phyloP scores from a whole-genome alignment of 1,140 invertebrate genomes.

The Euborellia annulipes region DNA sequence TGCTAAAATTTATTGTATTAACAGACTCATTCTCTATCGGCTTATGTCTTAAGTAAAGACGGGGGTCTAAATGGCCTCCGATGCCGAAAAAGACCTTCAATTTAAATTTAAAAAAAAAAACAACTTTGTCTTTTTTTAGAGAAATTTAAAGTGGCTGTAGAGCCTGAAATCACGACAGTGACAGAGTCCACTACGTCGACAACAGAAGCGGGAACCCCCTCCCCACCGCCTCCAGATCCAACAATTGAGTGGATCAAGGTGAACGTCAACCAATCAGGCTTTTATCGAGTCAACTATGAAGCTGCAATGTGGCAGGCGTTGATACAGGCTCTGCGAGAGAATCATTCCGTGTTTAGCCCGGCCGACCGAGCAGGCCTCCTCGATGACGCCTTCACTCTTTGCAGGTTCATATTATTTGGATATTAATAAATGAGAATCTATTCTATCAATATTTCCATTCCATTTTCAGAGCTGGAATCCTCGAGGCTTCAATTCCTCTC shows the following conservation, averaged over 20 bases:
- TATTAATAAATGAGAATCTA: slow-evolving; percentile 12
- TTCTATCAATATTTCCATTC: too few species aligned
- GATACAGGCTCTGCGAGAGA: slow-evolving; percentile 45
- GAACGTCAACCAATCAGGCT: slow-evolving; percentile 73
- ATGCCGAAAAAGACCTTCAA: too few species aligned
- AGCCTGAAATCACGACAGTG: slow-evolving; percentile 10
- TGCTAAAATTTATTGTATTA: too few species aligned
- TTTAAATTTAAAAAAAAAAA: too few species aligned
- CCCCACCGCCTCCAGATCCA: slow-evolving; percentile 6
- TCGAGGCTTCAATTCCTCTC: slow-evolving; percentile 50
- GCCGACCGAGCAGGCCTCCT: slow-evolving; percentile 58
- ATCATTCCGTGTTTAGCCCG: slow-evolving; percentile 49
- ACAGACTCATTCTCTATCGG: too few species aligned
- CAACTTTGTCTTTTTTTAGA: slow-evolving; percentile 32
- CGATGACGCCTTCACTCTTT: slow-evolving; percentile 60
- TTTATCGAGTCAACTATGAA: slow-evolving; percentile 76
- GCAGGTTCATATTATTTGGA: slow-evolving; percentile 44
- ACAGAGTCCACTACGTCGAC: background rate
- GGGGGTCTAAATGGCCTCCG: too few species aligned
- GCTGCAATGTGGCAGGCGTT: slow-evolving; percentile 56
- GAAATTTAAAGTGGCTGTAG: slow-evolving; percentile 42
- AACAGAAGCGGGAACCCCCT: background rate
- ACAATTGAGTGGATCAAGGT: slow-evolving; percentile 62
- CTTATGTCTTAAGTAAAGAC: too few species aligned
- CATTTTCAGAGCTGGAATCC: slow-evolving; percentile 45